These are phyloP conservation scores for Prionailurus bengalensis DNA, from an alignment of 2,113 vertebrate species.

Conservation along the genomic window DNA sequence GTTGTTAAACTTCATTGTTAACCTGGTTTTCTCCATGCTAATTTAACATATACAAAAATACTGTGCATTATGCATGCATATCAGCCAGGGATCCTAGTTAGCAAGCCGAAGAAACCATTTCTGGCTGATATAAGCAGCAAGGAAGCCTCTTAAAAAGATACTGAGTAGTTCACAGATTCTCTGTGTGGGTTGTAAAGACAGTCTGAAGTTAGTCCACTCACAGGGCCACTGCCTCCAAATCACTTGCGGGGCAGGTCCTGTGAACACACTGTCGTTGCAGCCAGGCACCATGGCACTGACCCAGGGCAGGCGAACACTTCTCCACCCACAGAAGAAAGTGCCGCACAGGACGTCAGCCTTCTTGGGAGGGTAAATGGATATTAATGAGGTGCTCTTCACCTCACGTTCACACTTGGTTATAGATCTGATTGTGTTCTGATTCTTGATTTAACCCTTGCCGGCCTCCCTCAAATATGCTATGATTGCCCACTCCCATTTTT, in stretches of 20 bases:
- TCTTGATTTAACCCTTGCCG: not conserved
- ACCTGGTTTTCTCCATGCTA: conserved; percentile 32
- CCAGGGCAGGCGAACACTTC: not conserved
- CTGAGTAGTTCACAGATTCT: not conserved
- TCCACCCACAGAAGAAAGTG: not conserved
- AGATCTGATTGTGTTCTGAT: not conserved
- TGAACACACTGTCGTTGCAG: not conserved
- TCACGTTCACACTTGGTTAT: not conserved
- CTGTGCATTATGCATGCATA: not conserved
- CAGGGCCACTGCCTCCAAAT: not conserved
- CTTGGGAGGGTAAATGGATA: not conserved
- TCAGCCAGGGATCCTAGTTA: not conserved
- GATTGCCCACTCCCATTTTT: not conserved
- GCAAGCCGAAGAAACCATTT: conserved; percentile 26
- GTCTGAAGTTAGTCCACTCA: not conserved
- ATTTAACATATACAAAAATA: conserved; percentile 26
- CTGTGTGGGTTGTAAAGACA: not conserved
- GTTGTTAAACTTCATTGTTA: conserved; percentile 17
- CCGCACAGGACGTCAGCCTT: not conserved
- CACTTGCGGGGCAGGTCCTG: not conserved
- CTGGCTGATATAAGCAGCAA: conserved; percentile 43
- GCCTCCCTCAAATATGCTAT: not conserved
- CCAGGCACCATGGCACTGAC: not conserved
- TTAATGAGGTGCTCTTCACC: not conserved
- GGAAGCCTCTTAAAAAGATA: not conserved